A percentile compares a stretch with the other conserved stretches of the same genome.
Evolutionary conservation across 2,797 vertebrate genomes (phyloP).

Genomic region (Poecile montanus): DNA sequence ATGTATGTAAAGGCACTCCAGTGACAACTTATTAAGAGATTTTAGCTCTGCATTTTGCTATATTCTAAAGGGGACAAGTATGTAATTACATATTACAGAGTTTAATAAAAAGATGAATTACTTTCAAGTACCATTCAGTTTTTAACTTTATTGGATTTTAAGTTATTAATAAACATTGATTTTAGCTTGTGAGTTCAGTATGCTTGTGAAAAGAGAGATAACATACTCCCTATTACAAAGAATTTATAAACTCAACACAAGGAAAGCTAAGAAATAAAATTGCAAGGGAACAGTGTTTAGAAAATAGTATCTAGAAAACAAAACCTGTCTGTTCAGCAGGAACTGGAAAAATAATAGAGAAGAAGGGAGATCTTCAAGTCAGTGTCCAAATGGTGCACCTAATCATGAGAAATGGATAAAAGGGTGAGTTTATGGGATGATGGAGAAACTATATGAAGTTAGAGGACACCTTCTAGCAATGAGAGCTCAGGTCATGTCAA

Average conservation of each 20-base stretch:
- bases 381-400: background rate
- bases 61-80: background rate
- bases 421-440: background rate
- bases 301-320: background rate
- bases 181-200: background rate
- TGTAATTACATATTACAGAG: background rate
- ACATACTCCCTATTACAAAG: background rate
- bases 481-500: background rate
- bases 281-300: background rate
- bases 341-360: background rate
- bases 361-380: background rate
- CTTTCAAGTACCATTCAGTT: background rate
- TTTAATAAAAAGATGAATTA: background rate
- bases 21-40: background rate
- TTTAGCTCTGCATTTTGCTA: background rate
- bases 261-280: background rate
- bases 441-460: background rate
- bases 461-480: background rate
- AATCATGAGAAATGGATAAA: background rate
- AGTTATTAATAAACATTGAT: background rate
- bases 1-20: background rate
- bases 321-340: background rate
- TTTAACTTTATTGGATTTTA: background rate
- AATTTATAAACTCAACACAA: constrained; percentile 27
- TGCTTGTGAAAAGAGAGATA: background rate